These are phyloP conservation scores for Podiceps cristatus DNA, from an alignment of 2,113 vertebrate genomes.

Conservation along the genomic window DNA sequence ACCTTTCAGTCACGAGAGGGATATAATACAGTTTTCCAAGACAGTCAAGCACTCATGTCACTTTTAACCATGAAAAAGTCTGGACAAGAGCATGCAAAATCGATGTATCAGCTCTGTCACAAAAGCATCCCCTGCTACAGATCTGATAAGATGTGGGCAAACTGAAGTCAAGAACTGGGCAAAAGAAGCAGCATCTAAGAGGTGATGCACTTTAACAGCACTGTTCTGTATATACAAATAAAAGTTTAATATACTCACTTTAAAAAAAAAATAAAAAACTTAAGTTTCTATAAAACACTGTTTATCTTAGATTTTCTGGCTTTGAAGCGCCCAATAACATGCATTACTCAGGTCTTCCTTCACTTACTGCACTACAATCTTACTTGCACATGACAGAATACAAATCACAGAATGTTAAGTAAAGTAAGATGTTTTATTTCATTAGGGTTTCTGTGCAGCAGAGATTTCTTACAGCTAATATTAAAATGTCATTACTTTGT, in stretches of 20 bases:
- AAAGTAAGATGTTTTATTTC: neutral
- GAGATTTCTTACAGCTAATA: neutral
- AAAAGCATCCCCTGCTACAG: neutral
- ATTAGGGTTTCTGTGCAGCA: neutral
- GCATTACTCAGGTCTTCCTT: neutral
- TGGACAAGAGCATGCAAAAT: neutral
- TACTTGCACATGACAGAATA: neutral
- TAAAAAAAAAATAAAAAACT: neutral
- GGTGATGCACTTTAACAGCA: neutral
- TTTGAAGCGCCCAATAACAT: neutral
- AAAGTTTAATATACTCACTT: neutral
- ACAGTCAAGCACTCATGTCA: neutral
- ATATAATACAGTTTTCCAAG: neutral
- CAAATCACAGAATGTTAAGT: neutral
- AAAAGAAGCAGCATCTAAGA: neutral
- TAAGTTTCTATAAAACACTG: neutral
- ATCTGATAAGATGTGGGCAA: neutral
- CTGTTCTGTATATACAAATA: neutral
- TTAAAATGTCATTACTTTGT: neutral
- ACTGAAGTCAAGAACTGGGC: neutral
- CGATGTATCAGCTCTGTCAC: rapidly evolving
- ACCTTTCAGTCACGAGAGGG: neutral
- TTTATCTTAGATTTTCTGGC: neutral
- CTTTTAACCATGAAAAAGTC: neutral
- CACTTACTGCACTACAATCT: neutral